These are phyloP conservation scores for Erythrolamprus reginae DNA, from an alignment of 2,113 vertebrate species.

Conservation along the genomic window DNA sequence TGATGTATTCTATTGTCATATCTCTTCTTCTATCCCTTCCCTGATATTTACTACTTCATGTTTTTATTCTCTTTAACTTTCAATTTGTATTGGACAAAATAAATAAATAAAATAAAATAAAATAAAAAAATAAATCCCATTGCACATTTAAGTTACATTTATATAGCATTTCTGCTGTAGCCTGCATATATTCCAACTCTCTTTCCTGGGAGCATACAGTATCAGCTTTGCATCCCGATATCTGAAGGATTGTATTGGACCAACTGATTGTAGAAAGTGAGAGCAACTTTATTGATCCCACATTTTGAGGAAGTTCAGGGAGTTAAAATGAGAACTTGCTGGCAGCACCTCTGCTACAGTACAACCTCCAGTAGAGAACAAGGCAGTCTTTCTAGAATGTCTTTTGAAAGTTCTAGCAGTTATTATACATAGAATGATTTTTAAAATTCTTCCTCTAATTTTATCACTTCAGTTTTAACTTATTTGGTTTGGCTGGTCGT, in stretches of 20 bases:
- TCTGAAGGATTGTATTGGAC: background rate
- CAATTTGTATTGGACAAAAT: no score
- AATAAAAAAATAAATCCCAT: no score
- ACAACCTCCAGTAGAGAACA: background rate
- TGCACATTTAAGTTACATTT: background rate
- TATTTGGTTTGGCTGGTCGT: background rate
- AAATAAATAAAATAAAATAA: no score
- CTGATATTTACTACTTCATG: no score
- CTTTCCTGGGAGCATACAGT: background rate
- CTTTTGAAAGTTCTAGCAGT: background rate
- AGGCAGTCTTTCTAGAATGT: background rate
- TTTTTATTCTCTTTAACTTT: no score
- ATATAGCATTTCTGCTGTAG: background rate
- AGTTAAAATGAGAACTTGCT: background rate
- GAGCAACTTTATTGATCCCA: background rate
- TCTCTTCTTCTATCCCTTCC: no score
- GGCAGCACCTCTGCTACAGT: background rate
- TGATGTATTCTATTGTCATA: no score
- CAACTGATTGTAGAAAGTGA: background rate
- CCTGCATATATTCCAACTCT: background rate
- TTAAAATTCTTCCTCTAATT: background rate
- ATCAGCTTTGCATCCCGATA: background rate
- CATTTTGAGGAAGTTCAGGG: background rate
- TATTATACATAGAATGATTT: background rate
- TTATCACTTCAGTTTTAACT: background rate